A percentile compares a stretch with the other conserved stretches of the same genome.
Evolutionary conservation across 1,140 invertebrate species (phyloP).

Genomic region (Plodia interpunctella): DNA sequence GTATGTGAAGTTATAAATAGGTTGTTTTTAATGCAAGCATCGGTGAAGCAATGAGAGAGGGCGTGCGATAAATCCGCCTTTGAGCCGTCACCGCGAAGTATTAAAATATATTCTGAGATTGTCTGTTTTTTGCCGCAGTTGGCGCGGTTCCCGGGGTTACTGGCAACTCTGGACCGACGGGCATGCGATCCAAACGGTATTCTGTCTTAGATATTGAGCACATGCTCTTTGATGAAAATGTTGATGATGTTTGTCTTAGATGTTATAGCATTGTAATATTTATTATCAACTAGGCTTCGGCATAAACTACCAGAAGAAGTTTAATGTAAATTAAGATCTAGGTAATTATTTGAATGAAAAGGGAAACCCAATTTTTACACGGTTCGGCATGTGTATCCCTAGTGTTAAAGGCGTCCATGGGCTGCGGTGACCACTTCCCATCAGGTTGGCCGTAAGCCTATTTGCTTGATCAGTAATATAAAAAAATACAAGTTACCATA

Average conservation of each 20-base stretch:
- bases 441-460: too few relatives aligned
- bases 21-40: conserved; percentile 52
- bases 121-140: conserved; percentile 56
- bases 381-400: too few relatives aligned
- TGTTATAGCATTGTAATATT: background rate
- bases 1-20: conserved; percentile 21
- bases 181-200: conserved; percentile 26
- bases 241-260: background rate
- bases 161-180: conserved; percentile 20
- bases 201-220: background rate
- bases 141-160: conserved; percentile 34
- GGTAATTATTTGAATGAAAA: too few relatives aligned
- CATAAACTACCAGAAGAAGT: too few relatives aligned
- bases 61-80: conserved; percentile 75
- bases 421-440: too few relatives aligned
- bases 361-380: too few relatives aligned
- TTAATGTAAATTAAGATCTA: too few relatives aligned
- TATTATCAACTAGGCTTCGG: too few relatives aligned
- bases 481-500: too few relatives aligned
- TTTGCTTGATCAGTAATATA: too few relatives aligned
- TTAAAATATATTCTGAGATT: conserved; percentile 72
- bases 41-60: conserved; percentile 70
- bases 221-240: background rate
- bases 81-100: conserved; percentile 67
- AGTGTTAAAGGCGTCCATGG: too few relatives aligned